Evolutionary conservation across 2,113 vertebrate species (phyloP).

Genomic region (Anser cygnoides): DNA sequence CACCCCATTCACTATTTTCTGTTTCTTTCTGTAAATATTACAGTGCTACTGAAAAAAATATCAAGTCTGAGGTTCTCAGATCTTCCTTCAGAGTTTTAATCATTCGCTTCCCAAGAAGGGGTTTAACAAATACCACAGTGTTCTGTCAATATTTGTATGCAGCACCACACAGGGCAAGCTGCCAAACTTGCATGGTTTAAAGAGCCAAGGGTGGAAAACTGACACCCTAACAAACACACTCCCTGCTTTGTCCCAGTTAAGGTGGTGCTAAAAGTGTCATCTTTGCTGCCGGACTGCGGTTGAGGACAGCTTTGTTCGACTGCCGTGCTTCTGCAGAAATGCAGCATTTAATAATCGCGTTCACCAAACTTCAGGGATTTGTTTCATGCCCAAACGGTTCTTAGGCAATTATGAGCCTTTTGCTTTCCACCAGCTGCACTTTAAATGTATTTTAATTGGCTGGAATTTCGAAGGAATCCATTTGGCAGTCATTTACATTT

Average conservation of each 20-base stretch:
- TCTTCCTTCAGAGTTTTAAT: slow-evolving; percentile 80
- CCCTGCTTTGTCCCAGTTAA: slow-evolving; percentile 74
- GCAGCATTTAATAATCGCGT: slow-evolving; percentile 41
- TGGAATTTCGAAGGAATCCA: slow-evolving; percentile 84
- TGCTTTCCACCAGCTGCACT: slow-evolving; percentile 78
- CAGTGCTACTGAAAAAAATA: slow-evolving; percentile 63
- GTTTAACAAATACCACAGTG: slow-evolving; percentile 81
- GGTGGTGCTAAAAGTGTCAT: slow-evolving; percentile 77
- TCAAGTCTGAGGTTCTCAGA: slow-evolving; percentile 70
- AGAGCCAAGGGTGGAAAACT: slow-evolving; percentile 78
- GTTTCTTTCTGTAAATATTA: slow-evolving; percentile 74
- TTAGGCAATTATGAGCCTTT: slow-evolving; percentile 55
- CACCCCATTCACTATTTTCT: slow-evolving; percentile 71
- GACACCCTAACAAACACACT: slow-evolving; percentile 79
- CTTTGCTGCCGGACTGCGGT: slow-evolving; percentile 59
- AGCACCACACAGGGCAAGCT: slow-evolving; percentile 76
- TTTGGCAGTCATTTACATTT: slow-evolving; percentile 88
- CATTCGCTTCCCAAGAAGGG: slow-evolving; percentile 71
- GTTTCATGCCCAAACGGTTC: slow-evolving; percentile 68
- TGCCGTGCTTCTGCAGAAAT: slow-evolving; percentile 21
- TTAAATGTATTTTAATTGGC: slow-evolving; percentile 85
- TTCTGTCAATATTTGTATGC: slow-evolving; percentile 86
- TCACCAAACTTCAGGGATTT: slow-evolving; percentile 68
- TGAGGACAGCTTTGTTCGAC: slow-evolving; percentile 41
- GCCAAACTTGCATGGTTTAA: slow-evolving; percentile 76